Evolutionary conservation across 2,888 invertebrate genomes (phyloP).

Genomic region (Hipparchia sbordonii): DNA sequence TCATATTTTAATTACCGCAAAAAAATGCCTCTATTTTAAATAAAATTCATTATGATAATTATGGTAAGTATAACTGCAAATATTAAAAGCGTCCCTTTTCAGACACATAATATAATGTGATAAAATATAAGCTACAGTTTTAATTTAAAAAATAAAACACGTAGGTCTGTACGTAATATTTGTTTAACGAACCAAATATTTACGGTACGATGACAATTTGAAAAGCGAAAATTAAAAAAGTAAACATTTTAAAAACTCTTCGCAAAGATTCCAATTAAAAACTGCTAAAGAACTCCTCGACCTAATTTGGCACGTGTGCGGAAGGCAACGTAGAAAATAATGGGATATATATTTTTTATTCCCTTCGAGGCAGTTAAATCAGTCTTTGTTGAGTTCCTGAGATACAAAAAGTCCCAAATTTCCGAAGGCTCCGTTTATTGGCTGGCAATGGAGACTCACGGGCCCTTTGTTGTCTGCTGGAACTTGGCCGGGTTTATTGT

Average conservation of each 20-base stretch:
- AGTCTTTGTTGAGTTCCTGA: constrained; percentile 71
- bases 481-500: constrained; percentile 14
- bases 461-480: constrained; percentile 50
- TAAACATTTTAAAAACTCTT: constrained; percentile 15
- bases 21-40: not conserved
- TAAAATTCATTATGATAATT: not conserved
- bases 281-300: constrained; percentile 31
- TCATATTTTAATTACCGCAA: constrained; percentile 7
- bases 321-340: constrained; percentile 34
- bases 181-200: constrained; percentile 10
- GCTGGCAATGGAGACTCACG: constrained; percentile 50
- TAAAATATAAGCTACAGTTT: not conserved
- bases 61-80: too few species aligned
- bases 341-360: constrained; percentile 22
- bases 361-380: constrained; percentile 52
- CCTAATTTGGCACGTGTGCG: constrained; percentile 42
- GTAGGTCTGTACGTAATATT: not conserved
- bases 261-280: constrained; percentile 21
- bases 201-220: constrained; percentile 4
- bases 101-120: not conserved
- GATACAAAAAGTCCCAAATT: constrained; percentile 69
- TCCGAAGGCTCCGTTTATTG: constrained; percentile 58
- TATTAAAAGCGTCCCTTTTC: too few species aligned
- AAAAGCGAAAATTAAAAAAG: constrained; percentile 4
- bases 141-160: not conserved